Percentiles rank a stretch among this genome's conserved stretches.
Evolutionary conservation across 2,888 invertebrate genomes (phyloP).

Genomic region (Malthinus seriepunctatus): DNA sequence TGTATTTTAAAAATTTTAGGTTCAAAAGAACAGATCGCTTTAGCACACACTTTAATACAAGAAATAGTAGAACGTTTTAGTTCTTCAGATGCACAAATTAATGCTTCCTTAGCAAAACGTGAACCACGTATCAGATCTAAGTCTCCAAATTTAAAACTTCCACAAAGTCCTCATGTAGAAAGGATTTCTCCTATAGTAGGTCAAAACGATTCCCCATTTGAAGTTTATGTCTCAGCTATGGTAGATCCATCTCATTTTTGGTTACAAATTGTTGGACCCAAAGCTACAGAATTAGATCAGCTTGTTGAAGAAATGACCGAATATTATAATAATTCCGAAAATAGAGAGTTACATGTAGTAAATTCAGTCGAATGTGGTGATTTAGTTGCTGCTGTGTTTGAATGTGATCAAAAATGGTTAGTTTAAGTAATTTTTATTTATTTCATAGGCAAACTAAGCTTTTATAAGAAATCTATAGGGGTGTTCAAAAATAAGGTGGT

Average conservation of each 20-base stretch:
- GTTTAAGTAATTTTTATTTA: conserved; percentile 2
- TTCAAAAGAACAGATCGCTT: conserved; percentile 72
- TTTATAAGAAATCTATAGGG: no score
- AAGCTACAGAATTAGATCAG: conserved; percentile 74
- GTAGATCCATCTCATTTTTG: conserved; percentile 81
- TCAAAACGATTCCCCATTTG: conserved; percentile 65
- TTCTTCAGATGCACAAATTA: conserved; percentile 51
- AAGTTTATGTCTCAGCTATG: conserved; percentile 86
- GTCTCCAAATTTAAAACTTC: conserved; percentile 28
- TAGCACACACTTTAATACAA: conserved; percentile 73
- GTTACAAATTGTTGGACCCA: conserved; percentile 80
- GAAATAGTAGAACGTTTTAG: conserved; percentile 66
- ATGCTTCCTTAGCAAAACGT: conserved; percentile 56
- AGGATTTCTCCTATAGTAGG: conserved; percentile 46
- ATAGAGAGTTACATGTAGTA: conserved; percentile 62
- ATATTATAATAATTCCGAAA: conserved; percentile 71
- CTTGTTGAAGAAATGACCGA: conserved; percentile 82
- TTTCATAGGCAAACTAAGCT: no score
- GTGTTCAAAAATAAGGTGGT: no score
- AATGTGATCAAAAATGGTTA: conserved; percentile 84
- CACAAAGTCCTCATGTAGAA: conserved; percentile 45
- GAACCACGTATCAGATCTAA: conserved; percentile 56
- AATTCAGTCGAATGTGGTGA: conserved; percentile 69
- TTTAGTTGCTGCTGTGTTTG: conserved; percentile 82
- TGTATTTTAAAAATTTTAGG: conserved; percentile 55